phyloP scores from a whole-genome alignment of 1,140 invertebrate genomes.

The Drosophila oshimai region DNA sequence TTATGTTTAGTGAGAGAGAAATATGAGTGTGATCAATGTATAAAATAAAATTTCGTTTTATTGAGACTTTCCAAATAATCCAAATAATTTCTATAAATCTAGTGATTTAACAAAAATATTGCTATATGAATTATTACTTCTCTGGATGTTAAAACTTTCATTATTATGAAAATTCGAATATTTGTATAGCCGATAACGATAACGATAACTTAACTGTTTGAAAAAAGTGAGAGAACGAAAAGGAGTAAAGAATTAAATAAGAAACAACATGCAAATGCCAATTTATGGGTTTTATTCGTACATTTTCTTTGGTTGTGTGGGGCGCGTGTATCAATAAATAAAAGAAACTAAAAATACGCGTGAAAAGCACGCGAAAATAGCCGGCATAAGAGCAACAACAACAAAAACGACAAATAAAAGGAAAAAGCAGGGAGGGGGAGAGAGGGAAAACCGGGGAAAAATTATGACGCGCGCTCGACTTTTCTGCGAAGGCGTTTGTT shows the following conservation, averaged over 20 bases:
- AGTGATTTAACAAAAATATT: too few species aligned
- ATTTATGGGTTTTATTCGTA: conserved; percentile 2
- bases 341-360: conserved; percentile 70
- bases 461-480: conserved; percentile 30
- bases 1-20: too few species aligned
- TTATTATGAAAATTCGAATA: too few species aligned
- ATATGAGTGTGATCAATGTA: too few species aligned
- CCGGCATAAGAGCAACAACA: conserved; percentile 12
- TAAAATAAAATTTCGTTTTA: too few species aligned
- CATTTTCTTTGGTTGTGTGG: conserved; percentile 12
- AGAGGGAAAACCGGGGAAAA: neutral
- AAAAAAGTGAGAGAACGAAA: neutral
- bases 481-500: conserved; percentile 19
- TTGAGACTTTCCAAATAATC: too few species aligned
- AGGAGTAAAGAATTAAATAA: neutral
- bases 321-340: conserved; percentile 74
- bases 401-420: neutral
- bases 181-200: neutral
- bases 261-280: conserved; percentile 19
- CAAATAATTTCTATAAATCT: too few species aligned
- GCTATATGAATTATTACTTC: too few species aligned
- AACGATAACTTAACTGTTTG: neutral
- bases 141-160: too few species aligned
- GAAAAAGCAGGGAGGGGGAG: neutral
- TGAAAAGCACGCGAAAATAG: conserved; percentile 44